Evolutionary conservation across 2,888 invertebrate species (phyloP).

Genomic region (Drosophila cracens): DNA sequence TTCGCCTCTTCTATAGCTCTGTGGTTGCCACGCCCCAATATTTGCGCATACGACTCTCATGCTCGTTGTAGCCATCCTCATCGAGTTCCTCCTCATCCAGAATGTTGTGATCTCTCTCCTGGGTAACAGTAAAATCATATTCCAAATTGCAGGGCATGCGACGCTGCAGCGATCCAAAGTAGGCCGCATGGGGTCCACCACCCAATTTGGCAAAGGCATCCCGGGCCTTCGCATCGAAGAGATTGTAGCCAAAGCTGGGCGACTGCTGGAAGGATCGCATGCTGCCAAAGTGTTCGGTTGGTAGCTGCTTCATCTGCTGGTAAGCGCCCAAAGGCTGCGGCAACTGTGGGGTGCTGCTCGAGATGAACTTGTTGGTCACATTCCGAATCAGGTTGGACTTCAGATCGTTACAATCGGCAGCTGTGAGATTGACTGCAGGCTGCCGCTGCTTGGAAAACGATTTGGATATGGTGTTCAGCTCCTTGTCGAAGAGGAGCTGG

Average conservation of each 20-base stretch:
- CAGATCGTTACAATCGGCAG: constrained; percentile 69
- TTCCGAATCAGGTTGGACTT: constrained; percentile 79
- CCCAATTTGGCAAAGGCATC: constrained; percentile 66
- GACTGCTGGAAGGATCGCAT: constrained; percentile 91
- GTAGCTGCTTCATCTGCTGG: constrained; percentile 56
- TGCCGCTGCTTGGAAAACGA: constrained; percentile 85
- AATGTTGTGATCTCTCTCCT: constrained; percentile 90
- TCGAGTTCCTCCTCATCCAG: constrained; percentile 83
- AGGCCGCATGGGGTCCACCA: constrained; percentile 93
- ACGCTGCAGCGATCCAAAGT: constrained; percentile 93
- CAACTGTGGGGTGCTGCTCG: constrained; percentile 90
- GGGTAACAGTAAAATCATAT: constrained; percentile 93
- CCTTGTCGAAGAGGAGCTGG: constrained; percentile 94
- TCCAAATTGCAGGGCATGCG: constrained; percentile 94
- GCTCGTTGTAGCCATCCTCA: constrained; percentile 90
- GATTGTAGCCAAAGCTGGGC: constrained; percentile 82
- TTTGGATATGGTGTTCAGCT: constrained; percentile 91
- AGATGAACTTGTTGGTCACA: constrained; percentile 86
- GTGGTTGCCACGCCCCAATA: constrained; percentile 97
- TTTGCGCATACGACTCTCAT: constrained; percentile 93
- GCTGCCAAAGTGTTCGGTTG: constrained; percentile 89
- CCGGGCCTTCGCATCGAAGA: constrained; percentile 71
- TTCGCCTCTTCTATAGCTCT: constrained; percentile 87
- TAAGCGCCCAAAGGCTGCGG: constrained; percentile 46
- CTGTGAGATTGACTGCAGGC: constrained; percentile 30